phyloP scores from a whole-genome alignment of 1,140 invertebrate species.

The Bombus consobrinus region DNA sequence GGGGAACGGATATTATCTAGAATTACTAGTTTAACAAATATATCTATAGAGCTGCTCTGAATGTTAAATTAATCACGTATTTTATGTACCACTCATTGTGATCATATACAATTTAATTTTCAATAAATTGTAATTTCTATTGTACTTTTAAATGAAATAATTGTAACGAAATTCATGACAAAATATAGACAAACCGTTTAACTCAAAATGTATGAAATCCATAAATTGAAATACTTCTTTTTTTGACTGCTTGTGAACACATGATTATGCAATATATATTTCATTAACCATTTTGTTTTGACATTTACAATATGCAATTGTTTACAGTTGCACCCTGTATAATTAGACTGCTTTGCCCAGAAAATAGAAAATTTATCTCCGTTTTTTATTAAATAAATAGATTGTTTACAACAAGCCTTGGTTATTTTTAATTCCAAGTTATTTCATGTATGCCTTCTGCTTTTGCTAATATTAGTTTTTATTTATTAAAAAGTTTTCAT shows the following conservation, averaged over 20 bases:
- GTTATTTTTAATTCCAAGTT: slow-evolving; percentile 14
- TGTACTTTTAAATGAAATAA: background rate
- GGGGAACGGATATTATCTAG: slow-evolving; percentile 34
- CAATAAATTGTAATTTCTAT: slow-evolving; percentile 10
- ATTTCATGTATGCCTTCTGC: slow-evolving; percentile 35
- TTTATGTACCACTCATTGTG: slow-evolving; percentile 11
- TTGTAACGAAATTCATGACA: slow-evolving; percentile 3
- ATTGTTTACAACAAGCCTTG: slow-evolving; percentile 22
- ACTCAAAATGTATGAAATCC: slow-evolving; percentile 3
- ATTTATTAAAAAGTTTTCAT: slow-evolving; percentile 79
- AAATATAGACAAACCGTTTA: background rate
- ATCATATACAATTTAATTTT: slow-evolving; percentile 8
- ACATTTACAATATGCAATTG: slow-evolving; percentile 42
- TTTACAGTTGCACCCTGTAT: slow-evolving; percentile 49
- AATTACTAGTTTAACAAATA: slow-evolving; percentile 42
- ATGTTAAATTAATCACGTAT: slow-evolving; percentile 9
- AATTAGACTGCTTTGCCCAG: slow-evolving; percentile 18
- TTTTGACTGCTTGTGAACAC: slow-evolving; percentile 50
- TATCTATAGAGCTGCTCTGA: slow-evolving; percentile 33
- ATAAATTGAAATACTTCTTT: background rate
- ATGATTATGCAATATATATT: slow-evolving; percentile 43
- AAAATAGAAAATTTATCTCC: slow-evolving; percentile 59
- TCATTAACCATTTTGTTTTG: slow-evolving; percentile 39
- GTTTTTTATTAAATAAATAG: slow-evolving; percentile 50
- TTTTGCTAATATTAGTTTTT: slow-evolving; percentile 27